Evolutionary conservation across 2,888 invertebrate species (phyloP).

Genomic region (Pterostichus madidus): DNA sequence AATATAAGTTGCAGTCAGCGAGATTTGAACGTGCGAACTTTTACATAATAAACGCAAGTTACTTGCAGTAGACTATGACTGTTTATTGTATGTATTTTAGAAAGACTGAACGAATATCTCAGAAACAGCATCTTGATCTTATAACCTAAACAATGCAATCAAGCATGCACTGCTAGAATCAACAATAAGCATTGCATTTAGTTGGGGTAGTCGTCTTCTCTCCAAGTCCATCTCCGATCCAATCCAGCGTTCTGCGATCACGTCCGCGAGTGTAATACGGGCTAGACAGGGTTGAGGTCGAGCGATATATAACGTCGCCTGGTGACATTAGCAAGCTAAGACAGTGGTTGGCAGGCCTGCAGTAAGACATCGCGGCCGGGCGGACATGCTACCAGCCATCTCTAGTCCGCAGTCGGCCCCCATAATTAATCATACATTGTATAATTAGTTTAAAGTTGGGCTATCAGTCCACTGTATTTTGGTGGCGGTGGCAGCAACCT

Average conservation of each 20-base stretch:
- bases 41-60: no score
- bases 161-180: background rate
- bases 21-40: no score
- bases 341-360: slow-evolving; percentile 76
- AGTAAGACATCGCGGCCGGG: slow-evolving; percentile 76
- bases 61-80: no score
- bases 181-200: no score
- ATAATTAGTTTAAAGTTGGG: slow-evolving; percentile 74
- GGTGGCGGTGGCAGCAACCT: slow-evolving; percentile 34
- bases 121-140: no score
- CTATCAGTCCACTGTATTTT: slow-evolving; percentile 64
- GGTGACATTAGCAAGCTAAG: slow-evolving; percentile 78
- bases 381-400: slow-evolving; percentile 74
- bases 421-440: slow-evolving; percentile 79
- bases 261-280: slow-evolving; percentile 68
- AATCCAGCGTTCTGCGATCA: slow-evolving; percentile 5
- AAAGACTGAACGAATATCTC: background rate
- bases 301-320: slow-evolving; percentile 75
- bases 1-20: no score
- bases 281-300: slow-evolving; percentile 72
- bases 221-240: background rate
- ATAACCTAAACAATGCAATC: background rate
- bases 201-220: no score
- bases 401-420: slow-evolving; percentile 74
- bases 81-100: no score